Percentiles rank a stretch among this genome's conserved stretches.
Conservation (phyloP, 1,140 invertebrate genomes). For the Drosophila ironensis region DNA sequence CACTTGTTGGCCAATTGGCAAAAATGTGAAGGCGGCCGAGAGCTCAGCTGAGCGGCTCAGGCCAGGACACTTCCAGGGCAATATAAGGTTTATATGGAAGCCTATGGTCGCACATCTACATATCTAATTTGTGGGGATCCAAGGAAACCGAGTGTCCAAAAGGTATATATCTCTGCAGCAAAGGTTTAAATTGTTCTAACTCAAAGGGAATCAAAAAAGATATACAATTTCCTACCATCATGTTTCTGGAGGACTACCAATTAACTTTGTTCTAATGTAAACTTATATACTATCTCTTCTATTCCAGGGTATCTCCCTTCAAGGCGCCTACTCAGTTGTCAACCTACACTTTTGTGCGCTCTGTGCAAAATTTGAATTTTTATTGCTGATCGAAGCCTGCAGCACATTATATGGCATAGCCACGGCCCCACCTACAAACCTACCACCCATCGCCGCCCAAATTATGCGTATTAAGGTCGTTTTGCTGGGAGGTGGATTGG, state of each 20-base stretch:
- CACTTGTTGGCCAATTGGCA: slow-evolving; percentile 80
- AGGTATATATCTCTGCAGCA: neutral
- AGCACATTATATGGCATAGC: slow-evolving; percentile 46
- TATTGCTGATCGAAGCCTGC: slow-evolving; percentile 78
- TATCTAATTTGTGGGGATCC: neutral
- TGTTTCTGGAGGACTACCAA: no score
- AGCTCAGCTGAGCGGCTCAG: slow-evolving; percentile 11
- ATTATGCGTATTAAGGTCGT: slow-evolving; percentile 78
- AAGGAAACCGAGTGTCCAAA: no score
- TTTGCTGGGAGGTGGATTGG: slow-evolving; percentile 12
- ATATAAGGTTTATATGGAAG: slow-evolving; percentile 10
- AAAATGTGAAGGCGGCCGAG: slow-evolving; percentile 71
- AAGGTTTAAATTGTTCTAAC: no score
- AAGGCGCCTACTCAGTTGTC: slow-evolving; percentile 16
- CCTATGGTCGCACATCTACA: slow-evolving; percentile 16
- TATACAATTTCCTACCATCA: no score
- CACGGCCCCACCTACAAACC: slow-evolving; percentile 31
- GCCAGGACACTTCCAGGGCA: neutral
- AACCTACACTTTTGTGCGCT: slow-evolving; percentile 49
- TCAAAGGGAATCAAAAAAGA: neutral
- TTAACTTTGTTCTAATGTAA: neutral
- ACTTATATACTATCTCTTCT: neutral
- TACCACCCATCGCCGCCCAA: no score
- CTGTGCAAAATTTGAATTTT: slow-evolving; percentile 80
- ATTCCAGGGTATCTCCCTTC: slow-evolving; percentile 6